phyloP scores from a whole-genome alignment of 2,888 invertebrate genomes.

The Sinotaia quadrata region DNA sequence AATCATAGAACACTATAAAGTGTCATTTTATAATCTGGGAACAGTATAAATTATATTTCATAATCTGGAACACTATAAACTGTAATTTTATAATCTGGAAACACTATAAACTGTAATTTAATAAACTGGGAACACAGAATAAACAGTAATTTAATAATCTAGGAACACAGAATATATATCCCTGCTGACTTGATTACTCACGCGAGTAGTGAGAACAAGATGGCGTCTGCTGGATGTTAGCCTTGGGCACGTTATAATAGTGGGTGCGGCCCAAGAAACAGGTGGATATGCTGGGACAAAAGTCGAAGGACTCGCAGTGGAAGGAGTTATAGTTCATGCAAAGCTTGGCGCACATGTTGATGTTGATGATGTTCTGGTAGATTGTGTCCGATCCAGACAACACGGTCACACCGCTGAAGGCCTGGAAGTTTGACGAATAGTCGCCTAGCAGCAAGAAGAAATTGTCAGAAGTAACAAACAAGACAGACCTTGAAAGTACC shows the following conservation, averaged over 20 bases:
- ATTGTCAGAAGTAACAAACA: neutral
- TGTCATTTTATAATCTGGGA: too few species aligned
- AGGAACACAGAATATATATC: neutral
- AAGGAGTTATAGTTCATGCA: constrained; percentile 55
- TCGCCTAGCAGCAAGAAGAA: constrained; percentile 42
- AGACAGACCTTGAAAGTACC: too few species aligned
- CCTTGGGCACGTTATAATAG: constrained; percentile 49
- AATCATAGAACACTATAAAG: too few species aligned
- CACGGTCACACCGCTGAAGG: constrained; percentile 48
- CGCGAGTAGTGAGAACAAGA: constrained; percentile 59
- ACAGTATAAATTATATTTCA: too few species aligned
- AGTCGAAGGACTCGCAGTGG: constrained; percentile 60
- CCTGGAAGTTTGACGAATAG: constrained; percentile 48
- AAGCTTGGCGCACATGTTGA: constrained; percentile 56
- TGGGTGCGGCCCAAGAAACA: constrained; percentile 56
- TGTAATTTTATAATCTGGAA: too few species aligned
- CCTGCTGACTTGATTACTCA: constrained; percentile 33
- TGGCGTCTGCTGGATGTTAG: constrained; percentile 45
- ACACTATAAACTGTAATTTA: too few species aligned
- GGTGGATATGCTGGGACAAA: constrained; percentile 51
- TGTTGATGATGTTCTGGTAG: constrained; percentile 52
- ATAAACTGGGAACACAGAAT: too few species aligned
- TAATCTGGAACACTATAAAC: too few species aligned
- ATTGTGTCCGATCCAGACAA: constrained; percentile 50
- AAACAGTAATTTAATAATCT: too few species aligned